These are phyloP conservation scores for Brenthis daphne DNA, from an alignment of 2,888 invertebrate species.

Conservation along the genomic window DNA sequence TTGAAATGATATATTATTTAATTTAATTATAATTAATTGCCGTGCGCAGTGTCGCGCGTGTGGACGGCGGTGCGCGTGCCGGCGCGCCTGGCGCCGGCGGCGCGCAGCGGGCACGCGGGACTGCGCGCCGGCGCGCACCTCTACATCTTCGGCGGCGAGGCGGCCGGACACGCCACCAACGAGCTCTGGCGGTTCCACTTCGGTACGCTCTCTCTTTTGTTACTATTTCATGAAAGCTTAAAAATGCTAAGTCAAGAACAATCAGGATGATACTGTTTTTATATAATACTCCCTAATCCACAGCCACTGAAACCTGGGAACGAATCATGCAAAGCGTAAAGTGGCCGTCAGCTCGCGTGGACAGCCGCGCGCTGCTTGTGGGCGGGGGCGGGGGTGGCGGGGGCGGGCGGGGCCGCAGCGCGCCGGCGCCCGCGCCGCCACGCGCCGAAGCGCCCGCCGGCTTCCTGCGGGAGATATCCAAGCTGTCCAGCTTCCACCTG, in stretches of 20 bases:
- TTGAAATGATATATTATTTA: no score
- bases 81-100: conserved; percentile 80
- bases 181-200: conserved; percentile 93
- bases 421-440: conserved; percentile 46
- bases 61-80: conserved; percentile 85
- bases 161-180: conserved; percentile 86
- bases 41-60: conserved; percentile 77
- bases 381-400: conserved; percentile 71
- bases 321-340: conserved; percentile 84
- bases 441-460: conserved; percentile 64
- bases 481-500: conserved; percentile 87
- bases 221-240: no score
- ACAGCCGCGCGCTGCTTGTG: conserved; percentile 85
- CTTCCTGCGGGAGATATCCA: conserved; percentile 85
- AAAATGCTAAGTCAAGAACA: no score
- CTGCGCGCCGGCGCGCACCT: conserved; percentile 88
- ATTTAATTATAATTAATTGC: no score
- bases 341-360: conserved; percentile 86
- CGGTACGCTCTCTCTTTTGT: conserved; percentile 66
- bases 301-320: conserved; percentile 90
- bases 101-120: conserved; percentile 90
- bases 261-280: no score
- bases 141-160: conserved; percentile 91
- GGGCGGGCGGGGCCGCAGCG: conserved; percentile 58
- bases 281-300: no score